Evolutionary conservation across 2,797 vertebrate species (phyloP), one percentile per base, ranked within the genome.

Genomic region (Eupleurogrammus muticus): DNA sequence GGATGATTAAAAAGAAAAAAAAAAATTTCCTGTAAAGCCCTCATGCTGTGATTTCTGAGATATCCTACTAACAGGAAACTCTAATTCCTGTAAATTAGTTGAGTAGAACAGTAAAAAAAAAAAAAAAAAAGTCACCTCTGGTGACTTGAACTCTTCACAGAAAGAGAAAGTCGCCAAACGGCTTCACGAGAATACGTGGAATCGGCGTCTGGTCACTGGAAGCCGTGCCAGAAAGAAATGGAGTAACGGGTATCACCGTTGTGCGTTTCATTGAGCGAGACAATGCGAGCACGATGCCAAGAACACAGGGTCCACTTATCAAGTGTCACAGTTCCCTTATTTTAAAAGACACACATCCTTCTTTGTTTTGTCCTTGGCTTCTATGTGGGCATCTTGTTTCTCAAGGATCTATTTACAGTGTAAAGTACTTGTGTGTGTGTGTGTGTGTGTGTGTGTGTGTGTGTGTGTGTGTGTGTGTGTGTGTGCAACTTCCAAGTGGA

Each of bases 131-230:
- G n/a, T n/a, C n/a, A 3, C 28, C 6, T 28, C 10, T 5, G 9
- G 13, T 80, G 56, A 84, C 35, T 62, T n/a, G n/a, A 70, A 60
- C 66, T 16, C 2, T 61, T 65, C 28, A 11, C 19, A 66, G 57
- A 79, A 53, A 48, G 24, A 0, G n/a, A n/a, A n/a, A n/a, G n/a
- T n/a, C n/a, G n/a, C n/a, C n/a, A n/a, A n/a, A n/a, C n/a, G n/a
- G 19, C n/a, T 62, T 67, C 23, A 58, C 3, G 36, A 51, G 14
- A 56, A 44, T 0, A n/a, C 20, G 4, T 3, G 9, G 53, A 38
- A 14, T 24, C 38, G 5, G 11, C n/a, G 10, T 20, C 42, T 50
- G 13, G 9, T 48, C 17, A 23, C 4, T 40, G 16, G 5, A 36
- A 50, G 6, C 3, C 5, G 16, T 38, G 9, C 9, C 10, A 4